Evolutionary conservation across 2,888 invertebrate species (phyloP), one percentile per base, ranked within the genome.

Genomic region (Chrysomela aeneicollis): DNA sequence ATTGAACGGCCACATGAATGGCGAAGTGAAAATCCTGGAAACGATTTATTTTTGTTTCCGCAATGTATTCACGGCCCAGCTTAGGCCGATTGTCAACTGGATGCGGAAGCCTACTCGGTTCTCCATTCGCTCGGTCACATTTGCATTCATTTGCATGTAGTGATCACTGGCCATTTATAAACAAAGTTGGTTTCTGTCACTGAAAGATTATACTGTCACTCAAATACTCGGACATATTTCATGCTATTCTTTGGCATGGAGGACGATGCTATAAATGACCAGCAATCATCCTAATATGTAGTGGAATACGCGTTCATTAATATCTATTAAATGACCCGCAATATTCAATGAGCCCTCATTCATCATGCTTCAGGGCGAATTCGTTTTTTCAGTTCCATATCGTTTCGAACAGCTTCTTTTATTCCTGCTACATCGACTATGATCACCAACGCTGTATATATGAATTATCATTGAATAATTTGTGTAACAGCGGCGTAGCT

Each of bases 61-160:
- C 19, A 21, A 35, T 59, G 35, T 26, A 26, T 26, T 26, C 26
- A 46, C 22, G 51, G 49, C 64, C 53, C 50, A 61, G 53, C 60
- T 54, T 61, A 67, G 50, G 59, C 63, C 73, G 73, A 74, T 74
- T 74, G 74, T 72, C 72, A 66, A 73, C 71, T 73, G 78, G 78
- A 74, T 76, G 58, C 42, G n/a, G 15, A 26, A 12, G 15, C 15
- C 42, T 35, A 47, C 49, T 51, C 21, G 35, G 18, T 49, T 58
- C 58, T 63, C 78, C 77, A 76, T 77, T 73, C 76, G 66, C 67
- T 73, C 72, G 73, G 75, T 70, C 77, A 73, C 76, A 82, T 81
- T 81, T 81, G 79, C 81, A 82, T 82, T 74, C 76, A 82, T 81
- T 81, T 82, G 81, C 82, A 82, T 82, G 77, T 77, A 78, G 74